Percentiles rank a stretch among this genome's conserved stretches.
Conservation (phyloP, 2,888 invertebrate genomes). For the Eupithecia tripunctaria region DNA sequence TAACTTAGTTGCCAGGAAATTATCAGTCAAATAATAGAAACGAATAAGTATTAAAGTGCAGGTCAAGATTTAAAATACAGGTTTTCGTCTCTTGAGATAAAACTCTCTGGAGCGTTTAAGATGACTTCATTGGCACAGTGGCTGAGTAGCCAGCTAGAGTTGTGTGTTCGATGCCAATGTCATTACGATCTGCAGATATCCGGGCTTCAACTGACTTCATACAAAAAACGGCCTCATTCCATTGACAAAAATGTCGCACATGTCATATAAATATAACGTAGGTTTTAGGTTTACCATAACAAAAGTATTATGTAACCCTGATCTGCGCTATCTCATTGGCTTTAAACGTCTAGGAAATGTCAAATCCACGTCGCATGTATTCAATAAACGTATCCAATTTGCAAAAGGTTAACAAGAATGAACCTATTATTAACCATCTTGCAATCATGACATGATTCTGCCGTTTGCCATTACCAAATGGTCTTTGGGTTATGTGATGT, state of each 20-base stretch:
- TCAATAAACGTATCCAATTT: neutral
- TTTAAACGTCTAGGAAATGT: neutral
- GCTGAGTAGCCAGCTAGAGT: neutral
- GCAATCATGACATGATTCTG: too few species aligned
- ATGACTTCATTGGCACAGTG: neutral
- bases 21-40: too few species aligned
- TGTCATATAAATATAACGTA: neutral
- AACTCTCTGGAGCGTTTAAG: neutral
- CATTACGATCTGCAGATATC: neutral
- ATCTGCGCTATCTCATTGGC: neutral
- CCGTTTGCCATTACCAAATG: too few species aligned
- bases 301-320: neutral
- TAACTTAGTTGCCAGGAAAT: too few species aligned
- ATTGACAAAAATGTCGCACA: neutral
- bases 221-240: neutral
- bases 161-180: neutral
- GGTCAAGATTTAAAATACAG: neutral
- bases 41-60: neutral
- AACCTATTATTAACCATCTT: neutral
- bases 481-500: too few species aligned
- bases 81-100: slow-evolving; percentile 3
- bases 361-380: neutral
- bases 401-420: neutral
- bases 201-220: neutral
- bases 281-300: neutral